phyloP scores from a whole-genome alignment of 2,113 vertebrate genomes.

The Eolophus roseicapilla region DNA sequence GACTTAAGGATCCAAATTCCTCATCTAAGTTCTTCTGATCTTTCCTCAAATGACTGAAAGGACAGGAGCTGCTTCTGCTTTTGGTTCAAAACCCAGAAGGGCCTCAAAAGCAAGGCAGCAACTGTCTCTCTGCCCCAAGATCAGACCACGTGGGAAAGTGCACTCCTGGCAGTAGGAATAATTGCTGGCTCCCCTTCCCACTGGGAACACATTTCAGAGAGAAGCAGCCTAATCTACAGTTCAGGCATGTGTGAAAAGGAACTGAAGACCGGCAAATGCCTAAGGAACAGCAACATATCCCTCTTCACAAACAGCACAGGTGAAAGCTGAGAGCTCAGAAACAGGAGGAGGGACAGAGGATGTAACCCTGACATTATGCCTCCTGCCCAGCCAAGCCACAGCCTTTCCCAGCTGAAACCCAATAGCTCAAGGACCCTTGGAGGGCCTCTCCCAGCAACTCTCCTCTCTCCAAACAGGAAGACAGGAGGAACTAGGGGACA shows the following conservation, averaged over 20 bases:
- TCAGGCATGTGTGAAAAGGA: slow-evolving; percentile 36
- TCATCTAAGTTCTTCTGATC: background rate
- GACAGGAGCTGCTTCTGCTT: background rate
- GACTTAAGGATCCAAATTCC: background rate
- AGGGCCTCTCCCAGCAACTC: slow-evolving; percentile 51
- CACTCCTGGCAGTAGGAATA: background rate
- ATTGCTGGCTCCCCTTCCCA: background rate
- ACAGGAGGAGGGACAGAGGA: background rate
- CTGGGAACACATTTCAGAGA: background rate
- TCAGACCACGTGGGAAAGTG: background rate
- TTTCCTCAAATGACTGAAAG: background rate
- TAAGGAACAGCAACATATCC: background rate
- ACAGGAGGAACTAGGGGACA: slow-evolving; percentile 59
- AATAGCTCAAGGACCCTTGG: slow-evolving; percentile 49
- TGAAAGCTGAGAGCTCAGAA: slow-evolving; percentile 35
- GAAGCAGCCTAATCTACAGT: background rate
- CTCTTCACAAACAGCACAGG: slow-evolving; percentile 19
- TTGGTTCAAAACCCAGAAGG: background rate
- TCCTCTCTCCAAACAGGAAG: slow-evolving; percentile 67
- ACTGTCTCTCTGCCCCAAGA: background rate
- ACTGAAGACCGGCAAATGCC: background rate
- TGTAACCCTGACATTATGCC: slow-evolving; percentile 43
- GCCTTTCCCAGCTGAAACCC: slow-evolving; percentile 53
- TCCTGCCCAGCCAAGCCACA: slow-evolving; percentile 17
- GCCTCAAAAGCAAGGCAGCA: background rate